These are phyloP conservation scores for Caiman crocodilus DNA, from an alignment of 2,797 vertebrate species.

Conservation along the genomic window DNA sequence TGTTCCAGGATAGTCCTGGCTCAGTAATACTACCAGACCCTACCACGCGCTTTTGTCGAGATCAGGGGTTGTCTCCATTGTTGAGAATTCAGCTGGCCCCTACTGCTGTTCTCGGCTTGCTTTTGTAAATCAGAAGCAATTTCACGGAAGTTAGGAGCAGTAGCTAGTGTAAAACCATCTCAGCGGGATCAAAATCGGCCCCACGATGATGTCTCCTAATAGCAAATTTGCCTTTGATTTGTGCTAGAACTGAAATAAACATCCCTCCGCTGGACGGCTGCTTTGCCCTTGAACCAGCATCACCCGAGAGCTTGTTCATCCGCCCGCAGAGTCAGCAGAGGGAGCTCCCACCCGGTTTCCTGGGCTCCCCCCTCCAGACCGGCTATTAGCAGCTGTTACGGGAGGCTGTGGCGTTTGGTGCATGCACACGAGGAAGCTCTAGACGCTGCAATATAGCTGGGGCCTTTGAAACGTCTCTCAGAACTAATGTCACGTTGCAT, in stretches of 20 bases:
- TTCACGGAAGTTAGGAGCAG: not conserved
- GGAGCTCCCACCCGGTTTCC: constrained; percentile 50
- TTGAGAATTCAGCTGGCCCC: not conserved
- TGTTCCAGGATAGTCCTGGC: not conserved
- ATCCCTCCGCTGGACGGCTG: not conserved
- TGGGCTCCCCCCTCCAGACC: not conserved
- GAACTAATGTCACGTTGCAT: not conserved
- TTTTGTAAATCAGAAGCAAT: not conserved
- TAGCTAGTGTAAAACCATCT: not conserved
- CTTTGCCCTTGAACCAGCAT: constrained; percentile 74
- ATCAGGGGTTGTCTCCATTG: not conserved
- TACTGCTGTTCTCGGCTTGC: not conserved
- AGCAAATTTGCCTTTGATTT: not conserved
- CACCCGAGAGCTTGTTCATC: not conserved
- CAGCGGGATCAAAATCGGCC: not conserved
- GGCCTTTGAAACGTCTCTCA: not conserved
- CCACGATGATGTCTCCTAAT: not conserved
- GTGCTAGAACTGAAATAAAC: not conserved
- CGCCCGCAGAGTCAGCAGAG: constrained; percentile 38
- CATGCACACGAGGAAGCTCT: not conserved
- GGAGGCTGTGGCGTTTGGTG: constrained; percentile 51
- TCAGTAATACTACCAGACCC: not conserved
- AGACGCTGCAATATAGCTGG: not conserved
- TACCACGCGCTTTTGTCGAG: not conserved
- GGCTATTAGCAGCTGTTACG: constrained; percentile 52